These are phyloP conservation scores for Antheraea pernyi DNA, from an alignment of 1,140 invertebrate genomes.

Conservation along the genomic window DNA sequence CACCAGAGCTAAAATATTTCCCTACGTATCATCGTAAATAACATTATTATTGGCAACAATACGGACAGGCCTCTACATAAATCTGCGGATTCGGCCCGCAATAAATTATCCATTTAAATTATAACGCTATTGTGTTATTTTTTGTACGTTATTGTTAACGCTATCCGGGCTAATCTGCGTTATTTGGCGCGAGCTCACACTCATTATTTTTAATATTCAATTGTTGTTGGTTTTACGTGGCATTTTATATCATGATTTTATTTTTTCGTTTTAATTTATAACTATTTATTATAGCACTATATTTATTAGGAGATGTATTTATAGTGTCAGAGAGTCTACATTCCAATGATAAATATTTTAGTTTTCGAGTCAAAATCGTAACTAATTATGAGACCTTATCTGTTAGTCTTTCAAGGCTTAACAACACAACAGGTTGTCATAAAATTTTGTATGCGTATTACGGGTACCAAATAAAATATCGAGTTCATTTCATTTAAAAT, in stretches of 20 bases:
- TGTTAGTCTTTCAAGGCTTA: too few species aligned
- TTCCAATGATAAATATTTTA: too few species aligned
- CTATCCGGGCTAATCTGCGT: not conserved
- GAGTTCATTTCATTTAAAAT: too few species aligned
- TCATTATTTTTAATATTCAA: not conserved
- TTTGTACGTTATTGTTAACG: not conserved
- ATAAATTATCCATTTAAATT: slow-evolving; percentile 5
- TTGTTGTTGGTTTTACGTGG: not conserved
- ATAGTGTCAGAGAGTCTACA: too few species aligned
- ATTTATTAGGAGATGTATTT: too few species aligned
- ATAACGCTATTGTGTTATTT: slow-evolving; percentile 13
- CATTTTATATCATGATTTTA: not conserved
- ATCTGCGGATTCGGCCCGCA: not conserved
- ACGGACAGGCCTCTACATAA: not conserved
- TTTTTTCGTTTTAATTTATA: too few species aligned
- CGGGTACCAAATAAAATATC: too few species aligned
- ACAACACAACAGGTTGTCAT: too few species aligned
- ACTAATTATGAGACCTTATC: too few species aligned
- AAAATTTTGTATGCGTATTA: too few species aligned
- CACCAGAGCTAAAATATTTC: not conserved
- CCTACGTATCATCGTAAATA: not conserved
- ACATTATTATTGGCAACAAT: slow-evolving; percentile 3
- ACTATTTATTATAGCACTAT: too few species aligned
- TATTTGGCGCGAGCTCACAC: not conserved
- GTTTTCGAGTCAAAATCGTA: too few species aligned